A percentile compares a stretch with the other conserved stretches of the same genome.
Conservation (phyloP, 2,113 vertebrate genomes). For the Mola mola region DNA sequence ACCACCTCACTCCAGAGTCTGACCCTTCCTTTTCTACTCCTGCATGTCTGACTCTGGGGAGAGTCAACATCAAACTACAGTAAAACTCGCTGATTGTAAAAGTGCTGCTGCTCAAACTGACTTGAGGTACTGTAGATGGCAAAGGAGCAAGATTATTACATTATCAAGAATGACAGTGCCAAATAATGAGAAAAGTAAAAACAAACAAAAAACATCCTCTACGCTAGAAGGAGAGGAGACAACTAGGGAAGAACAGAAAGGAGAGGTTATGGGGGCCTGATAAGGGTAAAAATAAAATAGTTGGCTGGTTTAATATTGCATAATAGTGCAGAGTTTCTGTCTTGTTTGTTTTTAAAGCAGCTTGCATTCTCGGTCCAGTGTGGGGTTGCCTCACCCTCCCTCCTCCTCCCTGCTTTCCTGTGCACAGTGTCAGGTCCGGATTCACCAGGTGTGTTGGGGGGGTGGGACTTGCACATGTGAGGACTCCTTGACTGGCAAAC, state of each 20-base stretch:
- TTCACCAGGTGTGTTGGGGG: slow-evolving; percentile 70
- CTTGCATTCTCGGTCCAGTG: slow-evolving; percentile 79
- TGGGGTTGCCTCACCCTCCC: slow-evolving; percentile 64
- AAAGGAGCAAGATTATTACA: slow-evolving; percentile 65
- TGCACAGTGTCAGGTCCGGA: slow-evolving; percentile 88
- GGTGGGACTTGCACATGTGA: slow-evolving; percentile 80
- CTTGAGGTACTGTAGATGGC: slow-evolving; percentile 75
- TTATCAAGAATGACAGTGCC: slow-evolving; percentile 22
- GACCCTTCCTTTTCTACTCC: slow-evolving; percentile 32
- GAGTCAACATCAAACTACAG: slow-evolving; percentile 35
- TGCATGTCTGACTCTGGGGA: slow-evolving; percentile 29
- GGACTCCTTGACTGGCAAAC: slow-evolving; percentile 81
- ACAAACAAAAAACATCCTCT: slow-evolving; percentile 41
- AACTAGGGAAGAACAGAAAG: slow-evolving; percentile 25
- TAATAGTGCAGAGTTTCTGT: slow-evolving; percentile 93
- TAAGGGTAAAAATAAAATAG: slow-evolving; percentile 77
- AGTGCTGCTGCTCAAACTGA: slow-evolving; percentile 87
- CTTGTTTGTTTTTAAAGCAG: slow-evolving; percentile 76
- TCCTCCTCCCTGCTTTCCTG: slow-evolving; percentile 80
- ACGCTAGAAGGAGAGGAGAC: slow-evolving; percentile 45
- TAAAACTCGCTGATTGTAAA: slow-evolving; percentile 84
- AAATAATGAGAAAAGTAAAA: slow-evolving; percentile 66
- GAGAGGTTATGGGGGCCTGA: slow-evolving; percentile 69
- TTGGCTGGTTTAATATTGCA: slow-evolving; percentile 99
- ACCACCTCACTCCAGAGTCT: slow-evolving; percentile 19